A percentile compares a stretch with the other conserved stretches of the same genome.
Evolutionary conservation across 1,140 invertebrate genomes (phyloP).

Genomic region (Rhyacophila brunnea): DNA sequence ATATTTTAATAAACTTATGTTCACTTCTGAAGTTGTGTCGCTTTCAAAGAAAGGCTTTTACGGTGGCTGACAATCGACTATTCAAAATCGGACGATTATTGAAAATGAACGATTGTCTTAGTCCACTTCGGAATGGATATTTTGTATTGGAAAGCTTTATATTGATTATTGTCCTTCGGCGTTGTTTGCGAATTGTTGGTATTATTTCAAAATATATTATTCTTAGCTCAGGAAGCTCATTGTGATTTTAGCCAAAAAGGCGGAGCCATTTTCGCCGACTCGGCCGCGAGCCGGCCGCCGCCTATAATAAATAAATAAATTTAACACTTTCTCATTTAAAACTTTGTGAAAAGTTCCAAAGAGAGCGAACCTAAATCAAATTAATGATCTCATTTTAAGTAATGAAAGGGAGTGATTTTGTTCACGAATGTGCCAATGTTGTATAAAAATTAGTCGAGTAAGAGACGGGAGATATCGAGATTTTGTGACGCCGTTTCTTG

Average conservation of each 20-base stretch:
- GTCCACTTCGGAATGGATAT: neutral
- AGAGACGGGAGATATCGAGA: neutral
- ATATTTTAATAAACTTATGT: too few species aligned
- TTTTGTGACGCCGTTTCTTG: neutral
- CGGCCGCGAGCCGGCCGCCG: neutral
- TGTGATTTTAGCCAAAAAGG: slow-evolving; percentile 30
- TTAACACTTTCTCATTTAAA: too few species aligned
- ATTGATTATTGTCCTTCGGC: neutral
- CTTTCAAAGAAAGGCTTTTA: too few species aligned
- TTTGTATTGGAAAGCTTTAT: neutral
- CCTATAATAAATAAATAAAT: neutral
- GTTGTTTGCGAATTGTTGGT: slow-evolving; percentile 1
- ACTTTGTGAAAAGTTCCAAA: slow-evolving; percentile 26
- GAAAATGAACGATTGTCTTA: too few species aligned
- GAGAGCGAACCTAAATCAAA: slow-evolving; percentile 31
- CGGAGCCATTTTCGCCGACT: neutral
- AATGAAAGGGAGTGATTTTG: slow-evolving; percentile 15
- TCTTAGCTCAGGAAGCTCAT: slow-evolving; percentile 7
- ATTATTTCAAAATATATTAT: neutral
- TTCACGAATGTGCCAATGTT: slow-evolving; percentile 32
- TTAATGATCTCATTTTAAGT: slow-evolving; percentile 36
- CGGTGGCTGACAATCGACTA: too few species aligned
- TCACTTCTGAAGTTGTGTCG: too few species aligned
- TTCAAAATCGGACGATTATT: too few species aligned
- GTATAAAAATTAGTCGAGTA: slow-evolving; percentile 16